Evolutionary conservation across 2,888 invertebrate genomes (phyloP).

Genomic region (Elmis aenea): DNA sequence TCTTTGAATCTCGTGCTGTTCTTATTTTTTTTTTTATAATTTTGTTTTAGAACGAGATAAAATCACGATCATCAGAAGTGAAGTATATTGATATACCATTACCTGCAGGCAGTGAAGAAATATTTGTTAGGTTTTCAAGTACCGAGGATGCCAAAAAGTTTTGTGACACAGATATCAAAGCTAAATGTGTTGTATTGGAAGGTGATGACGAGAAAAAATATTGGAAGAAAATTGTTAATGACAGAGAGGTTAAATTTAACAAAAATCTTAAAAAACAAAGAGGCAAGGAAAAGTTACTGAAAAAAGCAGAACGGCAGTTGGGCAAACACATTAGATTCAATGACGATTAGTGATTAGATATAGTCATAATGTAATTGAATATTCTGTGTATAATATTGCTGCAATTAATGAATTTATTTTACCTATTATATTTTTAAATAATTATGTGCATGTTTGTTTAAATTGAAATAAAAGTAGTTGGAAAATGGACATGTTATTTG

Average conservation of each 20-base stretch:
- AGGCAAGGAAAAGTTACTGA: slow-evolving; percentile 56
- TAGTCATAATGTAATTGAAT: not conserved
- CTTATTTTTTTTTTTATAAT: not conserved
- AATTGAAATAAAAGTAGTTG: no score
- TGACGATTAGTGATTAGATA: slow-evolving; percentile 37
- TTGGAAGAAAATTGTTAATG: slow-evolving; percentile 70
- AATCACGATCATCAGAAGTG: slow-evolving; percentile 57
- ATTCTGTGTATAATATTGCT: not conserved
- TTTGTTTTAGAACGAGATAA: slow-evolving; percentile 55
- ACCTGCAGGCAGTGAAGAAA: slow-evolving; percentile 59
- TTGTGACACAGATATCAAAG: slow-evolving; percentile 42
- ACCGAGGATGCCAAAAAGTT: slow-evolving; percentile 48
- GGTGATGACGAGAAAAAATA: slow-evolving; percentile 71
- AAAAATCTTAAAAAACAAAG: slow-evolving; percentile 52
- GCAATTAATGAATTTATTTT: no score
- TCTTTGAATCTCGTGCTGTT: not conserved
- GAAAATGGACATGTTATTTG: no score
- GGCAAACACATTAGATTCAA: slow-evolving; percentile 70
- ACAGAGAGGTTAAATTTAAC: slow-evolving; percentile 53
- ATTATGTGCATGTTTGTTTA: no score
- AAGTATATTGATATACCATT: slow-evolving; percentile 73
- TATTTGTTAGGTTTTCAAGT: slow-evolving; percentile 61
- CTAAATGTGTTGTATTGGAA: slow-evolving; percentile 42
- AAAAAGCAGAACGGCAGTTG: slow-evolving; percentile 61
- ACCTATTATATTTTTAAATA: no score